These are phyloP conservation scores for Pammene fasciana DNA, from an alignment of 2,888 invertebrate genomes.

Conservation along the genomic window DNA sequence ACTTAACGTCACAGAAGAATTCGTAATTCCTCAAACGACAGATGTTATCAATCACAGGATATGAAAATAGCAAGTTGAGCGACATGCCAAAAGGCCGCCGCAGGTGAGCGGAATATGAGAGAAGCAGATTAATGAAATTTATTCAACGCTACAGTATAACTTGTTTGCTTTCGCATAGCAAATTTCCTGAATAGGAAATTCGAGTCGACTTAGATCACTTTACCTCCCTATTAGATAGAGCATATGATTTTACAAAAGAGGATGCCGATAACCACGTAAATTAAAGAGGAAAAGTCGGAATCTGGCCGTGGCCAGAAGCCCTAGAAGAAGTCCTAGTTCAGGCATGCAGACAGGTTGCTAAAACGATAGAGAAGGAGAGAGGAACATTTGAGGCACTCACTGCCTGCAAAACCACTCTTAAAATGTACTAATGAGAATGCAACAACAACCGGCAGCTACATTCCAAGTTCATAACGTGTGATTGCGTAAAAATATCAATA, in stretches of 20 bases:
- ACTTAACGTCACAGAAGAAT: neutral
- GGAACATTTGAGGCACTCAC: too few species aligned
- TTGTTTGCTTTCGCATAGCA: constrained; percentile 11
- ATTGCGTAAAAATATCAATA: too few species aligned
- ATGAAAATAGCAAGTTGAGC: constrained; percentile 7
- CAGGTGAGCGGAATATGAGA: constrained; percentile 9
- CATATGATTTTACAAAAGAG: neutral
- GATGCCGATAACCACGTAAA: too few species aligned
- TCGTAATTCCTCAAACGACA: neutral
- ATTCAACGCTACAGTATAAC: constrained; percentile 22
- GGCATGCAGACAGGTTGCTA: too few species aligned
- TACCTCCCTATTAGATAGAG: neutral
- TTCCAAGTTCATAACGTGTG: too few species aligned
- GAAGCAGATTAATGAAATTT: constrained; percentile 19
- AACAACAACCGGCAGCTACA: too few species aligned
- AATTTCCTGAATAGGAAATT: constrained; percentile 14
- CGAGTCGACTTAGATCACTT: neutral
- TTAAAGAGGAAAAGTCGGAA: too few species aligned
- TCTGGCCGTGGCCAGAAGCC: too few species aligned
- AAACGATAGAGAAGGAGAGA: too few species aligned
- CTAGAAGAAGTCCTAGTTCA: too few species aligned
- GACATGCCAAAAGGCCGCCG: constrained; percentile 7
- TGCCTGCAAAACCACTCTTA: too few species aligned
- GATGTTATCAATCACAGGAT: constrained; percentile 9
- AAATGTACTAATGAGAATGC: too few species aligned